Conservation (phyloP, 37 sponge, comb jelly and placozoan species). For the Diacarnus erythraeanus region DNA sequence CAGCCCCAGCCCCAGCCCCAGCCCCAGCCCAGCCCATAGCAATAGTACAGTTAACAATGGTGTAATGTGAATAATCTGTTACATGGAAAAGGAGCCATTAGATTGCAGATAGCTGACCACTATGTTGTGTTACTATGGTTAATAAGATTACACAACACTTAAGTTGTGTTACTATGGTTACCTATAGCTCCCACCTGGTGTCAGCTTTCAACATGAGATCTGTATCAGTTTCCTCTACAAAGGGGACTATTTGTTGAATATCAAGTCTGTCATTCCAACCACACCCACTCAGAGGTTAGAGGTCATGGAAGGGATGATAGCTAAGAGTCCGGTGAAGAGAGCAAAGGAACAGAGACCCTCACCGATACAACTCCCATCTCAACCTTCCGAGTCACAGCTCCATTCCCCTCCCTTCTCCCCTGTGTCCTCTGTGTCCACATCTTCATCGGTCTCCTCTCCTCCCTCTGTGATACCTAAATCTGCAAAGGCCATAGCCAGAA, state of each 20-base stretch:
- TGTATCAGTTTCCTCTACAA: conserved; percentile 32
- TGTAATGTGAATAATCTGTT: too few species aligned
- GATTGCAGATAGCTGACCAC: too few species aligned
- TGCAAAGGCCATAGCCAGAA: background rate
- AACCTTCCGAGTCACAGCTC: background rate
- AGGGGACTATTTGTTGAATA: conserved; percentile 17
- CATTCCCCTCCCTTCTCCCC: background rate
- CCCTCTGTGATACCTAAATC: background rate
- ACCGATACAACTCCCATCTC: background rate
- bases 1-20: too few species aligned
- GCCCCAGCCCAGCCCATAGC: too few species aligned
- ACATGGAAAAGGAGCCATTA: too few species aligned
- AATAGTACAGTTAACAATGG: too few species aligned
- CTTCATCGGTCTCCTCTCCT: background rate
- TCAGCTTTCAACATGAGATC: conserved; percentile 9
- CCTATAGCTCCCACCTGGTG: conserved; percentile 29
- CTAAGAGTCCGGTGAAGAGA: background rate
- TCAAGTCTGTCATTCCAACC: conserved; percentile 8
- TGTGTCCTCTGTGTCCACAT: background rate
- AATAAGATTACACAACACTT: background rate
- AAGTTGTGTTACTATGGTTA: too few species aligned
- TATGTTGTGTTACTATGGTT: background rate
- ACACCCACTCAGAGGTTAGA: background rate
- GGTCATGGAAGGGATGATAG: background rate
- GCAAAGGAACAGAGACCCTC: background rate